Evolutionary conservation across 2,888 invertebrate genomes (phyloP), one percentile per base, ranked within the genome.

Genomic region (Zonitis immaculata): DNA sequence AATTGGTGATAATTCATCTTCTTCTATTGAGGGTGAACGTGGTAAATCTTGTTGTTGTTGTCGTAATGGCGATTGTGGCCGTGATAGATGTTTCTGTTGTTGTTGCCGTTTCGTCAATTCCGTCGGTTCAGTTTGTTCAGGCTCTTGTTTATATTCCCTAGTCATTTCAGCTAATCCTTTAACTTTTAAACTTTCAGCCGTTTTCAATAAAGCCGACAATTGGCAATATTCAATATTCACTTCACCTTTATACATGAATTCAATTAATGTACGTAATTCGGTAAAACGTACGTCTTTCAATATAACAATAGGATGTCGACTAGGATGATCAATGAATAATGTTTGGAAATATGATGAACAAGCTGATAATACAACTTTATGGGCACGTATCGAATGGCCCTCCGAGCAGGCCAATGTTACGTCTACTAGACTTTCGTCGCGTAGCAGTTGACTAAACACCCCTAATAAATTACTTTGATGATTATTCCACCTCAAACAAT

Each of bases 401-500:
- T 92, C 92, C 82, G 91, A 90, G 84, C 93, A 93, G 83, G 93
- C 91, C 82, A 94, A 88, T 79, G 93, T 94, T 79, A 93, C 93
- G 88, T 94, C 93, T 78, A 94, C 93, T 81, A 94, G 85, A 81
- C 91, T 90, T 82, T 93, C 92, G 87, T 92, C 91, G 83, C 91
- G 90, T 78, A 93, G 84, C 82, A 94, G 87, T 85, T 92, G 92
- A 85, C 91, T 92, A 86, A 94, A 94, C 80, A 93, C 92, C 82
- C 91, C 92, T 85, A 94, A 87, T 85, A 94, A 88, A 87, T 94
- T 94, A 86, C 90, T 91, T 87, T 92, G 92, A 91, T 94, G 93
- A 91, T 94, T 93, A 87, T 93, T 94, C 93, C 93, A 94, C 89
- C 93, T 91, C 85, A 94, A 88, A 86, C 93, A 93, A 87, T 93